Evolutionary conservation across 1,140 invertebrate species (phyloP).

Genomic region (Rhopalosiphum maidis): DNA sequence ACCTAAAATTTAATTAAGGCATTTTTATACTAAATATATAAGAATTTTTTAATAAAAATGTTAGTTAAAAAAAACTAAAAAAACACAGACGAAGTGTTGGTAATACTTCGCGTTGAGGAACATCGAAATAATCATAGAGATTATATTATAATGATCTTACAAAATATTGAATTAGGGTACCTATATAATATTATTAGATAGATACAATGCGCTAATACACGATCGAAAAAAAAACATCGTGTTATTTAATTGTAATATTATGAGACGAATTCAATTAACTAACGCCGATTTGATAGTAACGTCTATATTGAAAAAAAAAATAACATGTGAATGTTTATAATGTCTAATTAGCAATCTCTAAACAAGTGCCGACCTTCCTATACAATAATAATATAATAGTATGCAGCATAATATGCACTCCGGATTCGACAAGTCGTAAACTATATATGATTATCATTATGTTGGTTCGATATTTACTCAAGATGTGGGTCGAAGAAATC

Average conservation of each 20-base stretch:
- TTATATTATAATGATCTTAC: neutral
- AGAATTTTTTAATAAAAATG: neutral
- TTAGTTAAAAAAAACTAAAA: neutral
- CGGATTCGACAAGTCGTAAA: neutral
- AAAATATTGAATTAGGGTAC: neutral
- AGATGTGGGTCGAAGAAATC: slow-evolving; percentile 44
- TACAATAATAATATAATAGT: neutral
- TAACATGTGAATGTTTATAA: neutral
- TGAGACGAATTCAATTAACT: neutral
- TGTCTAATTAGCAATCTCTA: neutral
- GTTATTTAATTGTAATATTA: neutral
- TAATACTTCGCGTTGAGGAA: neutral
- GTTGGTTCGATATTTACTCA: neutral
- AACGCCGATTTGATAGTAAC: neutral
- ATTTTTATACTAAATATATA: neutral
- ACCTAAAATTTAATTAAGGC: neutral
- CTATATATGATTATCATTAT: slow-evolving; percentile 8
- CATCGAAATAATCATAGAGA: neutral
- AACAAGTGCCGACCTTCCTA: neutral
- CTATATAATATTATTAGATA: neutral
- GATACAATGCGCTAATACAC: neutral
- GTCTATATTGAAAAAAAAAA: neutral
- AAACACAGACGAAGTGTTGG: neutral
- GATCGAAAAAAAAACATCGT: neutral
- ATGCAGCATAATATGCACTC: neutral